Conservation (phyloP, 2,888 invertebrate species). For the Pedicia rivosa region DNA sequence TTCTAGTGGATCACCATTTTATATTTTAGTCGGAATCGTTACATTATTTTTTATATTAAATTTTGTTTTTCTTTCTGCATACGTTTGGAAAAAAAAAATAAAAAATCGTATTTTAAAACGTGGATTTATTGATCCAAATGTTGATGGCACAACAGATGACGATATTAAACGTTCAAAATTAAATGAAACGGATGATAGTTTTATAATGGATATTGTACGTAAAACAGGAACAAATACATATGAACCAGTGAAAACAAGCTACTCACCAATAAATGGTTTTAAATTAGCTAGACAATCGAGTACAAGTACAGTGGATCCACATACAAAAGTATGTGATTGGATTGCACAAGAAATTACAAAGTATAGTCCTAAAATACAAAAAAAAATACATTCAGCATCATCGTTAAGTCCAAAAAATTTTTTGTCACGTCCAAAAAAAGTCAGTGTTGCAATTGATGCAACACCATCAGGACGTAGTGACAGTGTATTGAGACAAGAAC, state of each 20-base stretch:
- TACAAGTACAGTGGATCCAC: constrained; percentile 67
- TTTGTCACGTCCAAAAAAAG: constrained; percentile 41
- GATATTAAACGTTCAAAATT: constrained; percentile 26
- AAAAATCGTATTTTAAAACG: constrained; percentile 5
- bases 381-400: constrained; percentile 14
- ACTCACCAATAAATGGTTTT: constrained; percentile 36
- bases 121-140: constrained; percentile 12
- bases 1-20: constrained; percentile 20
- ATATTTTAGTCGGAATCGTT: constrained; percentile 45
- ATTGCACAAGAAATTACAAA: constrained; percentile 63
- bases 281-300: constrained; percentile 57
- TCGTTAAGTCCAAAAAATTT: constrained; percentile 24
- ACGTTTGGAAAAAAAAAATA: constrained; percentile 8
- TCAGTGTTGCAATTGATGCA: constrained; percentile 64
- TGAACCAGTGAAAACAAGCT: constrained; percentile 32
- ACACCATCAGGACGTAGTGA: constrained; percentile 57
- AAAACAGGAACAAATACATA: constrained; percentile 20
- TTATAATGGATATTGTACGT: constrained; percentile 25
- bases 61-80: constrained; percentile 28
- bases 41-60: constrained; percentile 58
- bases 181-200: constrained; percentile 29
- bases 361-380: constrained; percentile 41
- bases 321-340: constrained; percentile 77
- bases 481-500: constrained; percentile 57
- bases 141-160: constrained; percentile 28